Evolutionary conservation across 2,797 vertebrate genomes (phyloP), one percentile per base, ranked within the genome.

Genomic region (Borostomias antarcticus): DNA sequence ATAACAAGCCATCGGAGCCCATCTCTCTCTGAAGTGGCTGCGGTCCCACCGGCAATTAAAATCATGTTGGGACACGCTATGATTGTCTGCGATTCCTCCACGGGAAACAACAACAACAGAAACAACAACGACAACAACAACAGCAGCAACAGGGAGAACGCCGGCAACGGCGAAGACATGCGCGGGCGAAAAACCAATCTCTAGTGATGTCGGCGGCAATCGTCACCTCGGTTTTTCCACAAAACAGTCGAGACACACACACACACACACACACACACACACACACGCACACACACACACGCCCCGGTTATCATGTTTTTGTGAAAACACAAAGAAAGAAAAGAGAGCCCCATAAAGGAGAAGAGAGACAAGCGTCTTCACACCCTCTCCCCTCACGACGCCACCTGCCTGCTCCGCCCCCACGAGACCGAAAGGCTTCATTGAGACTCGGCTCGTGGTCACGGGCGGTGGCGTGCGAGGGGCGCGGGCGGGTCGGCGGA

Each of bases 1-100:
- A 90, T 89, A 91, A 90, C 86, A 89, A 90, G 89, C 83, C 85
- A 86, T 89, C 84, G 87, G 81, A 89, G 85, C 87, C 87, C 83
- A 84, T 89, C 89, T 82, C 85, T 80, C 69, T 83, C 77, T 76
- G 85, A 87, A 89, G 89, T 87, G 87, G 85, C 85, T 87, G 66
- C 77, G 78, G 88, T 89, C 89, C 90, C 89, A 85, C 75, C 83
- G 86, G 89, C 89, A 92, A 93, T 93, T 92, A 91, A 90, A 92
- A 89, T 87, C 89, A 85, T 90, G 92, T 89, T 86, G 80, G 84
- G 90, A 90, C 89, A 90, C 70, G 90, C 82, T 74, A 82, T 73
- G 79, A 80, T 85, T 77, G 81, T 84, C 82, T 78, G 84, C 60
- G 77, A 85, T 84, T 85, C 77, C 80, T 76, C 79, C 73, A 83